Evolutionary conservation across 2,797 vertebrate genomes (phyloP).

Genomic region (Eulemur albifrons): DNA sequence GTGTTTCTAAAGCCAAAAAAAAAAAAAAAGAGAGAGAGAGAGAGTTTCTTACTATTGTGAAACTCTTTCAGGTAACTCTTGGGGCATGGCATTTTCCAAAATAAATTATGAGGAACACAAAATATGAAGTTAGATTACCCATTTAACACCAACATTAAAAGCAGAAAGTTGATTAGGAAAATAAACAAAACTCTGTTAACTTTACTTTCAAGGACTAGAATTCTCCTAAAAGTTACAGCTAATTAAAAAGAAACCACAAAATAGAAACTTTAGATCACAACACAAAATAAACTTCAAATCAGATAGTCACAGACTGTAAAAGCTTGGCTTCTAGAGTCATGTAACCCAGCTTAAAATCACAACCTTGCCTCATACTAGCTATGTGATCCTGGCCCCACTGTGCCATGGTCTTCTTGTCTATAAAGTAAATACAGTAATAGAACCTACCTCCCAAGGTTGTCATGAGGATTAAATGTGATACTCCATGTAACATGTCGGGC

Average conservation of each 20-base stretch:
- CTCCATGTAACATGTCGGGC: neutral
- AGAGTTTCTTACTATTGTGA: neutral
- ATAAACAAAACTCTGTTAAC: neutral
- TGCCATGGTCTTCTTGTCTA: neutral
- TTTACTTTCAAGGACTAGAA: conserved; percentile 26
- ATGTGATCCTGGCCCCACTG: conserved; percentile 25
- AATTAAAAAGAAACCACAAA: conserved; percentile 52
- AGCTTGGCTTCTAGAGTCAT: neutral
- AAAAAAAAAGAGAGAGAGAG: too few relatives aligned
- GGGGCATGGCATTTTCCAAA: neutral
- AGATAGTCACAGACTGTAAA: conserved; percentile 48
- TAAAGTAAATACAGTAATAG: conserved; percentile 33
- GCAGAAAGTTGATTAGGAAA: neutral
- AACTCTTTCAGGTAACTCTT: neutral
- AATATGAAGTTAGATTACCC: neutral
- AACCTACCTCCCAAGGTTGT: neutral
- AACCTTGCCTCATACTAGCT: neutral
- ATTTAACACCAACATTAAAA: conserved; percentile 35
- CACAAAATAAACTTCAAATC: conserved; percentile 67
- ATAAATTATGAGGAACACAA: conserved; percentile 28
- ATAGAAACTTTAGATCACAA: conserved; percentile 54
- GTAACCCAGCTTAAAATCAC: neutral
- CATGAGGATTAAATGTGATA: conserved; percentile 35
- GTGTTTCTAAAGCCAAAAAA: neutral
- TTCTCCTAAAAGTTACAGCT: conserved; percentile 33